Evolutionary conservation across 2,797 vertebrate genomes (phyloP).

Genomic region (Vipera ursinii): DNA sequence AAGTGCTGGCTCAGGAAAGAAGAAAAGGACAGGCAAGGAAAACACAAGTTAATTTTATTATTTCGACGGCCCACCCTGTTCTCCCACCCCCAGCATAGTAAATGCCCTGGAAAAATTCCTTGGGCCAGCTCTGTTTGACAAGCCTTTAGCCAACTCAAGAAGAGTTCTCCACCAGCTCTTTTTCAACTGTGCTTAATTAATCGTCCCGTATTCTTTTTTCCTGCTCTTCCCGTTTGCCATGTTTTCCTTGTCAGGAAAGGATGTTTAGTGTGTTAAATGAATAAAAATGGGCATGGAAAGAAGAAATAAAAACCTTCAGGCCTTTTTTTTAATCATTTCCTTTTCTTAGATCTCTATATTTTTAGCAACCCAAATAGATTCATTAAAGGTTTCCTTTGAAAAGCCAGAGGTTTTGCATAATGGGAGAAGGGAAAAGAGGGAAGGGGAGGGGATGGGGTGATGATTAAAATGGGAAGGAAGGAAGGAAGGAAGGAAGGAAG

Average conservation of each 20-base stretch:
- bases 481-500: neutral
- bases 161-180: conserved; percentile 51
- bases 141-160: conserved; percentile 26
- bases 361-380: conserved; percentile 46
- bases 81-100: neutral
- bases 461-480: neutral
- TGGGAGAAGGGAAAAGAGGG: neutral
- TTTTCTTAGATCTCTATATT: conserved; percentile 50
- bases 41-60: neutral
- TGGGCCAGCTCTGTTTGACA: neutral
- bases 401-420: conserved; percentile 46
- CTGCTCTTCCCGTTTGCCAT: conserved; percentile 53
- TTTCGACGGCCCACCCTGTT: neutral
- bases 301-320: conserved; percentile 32
- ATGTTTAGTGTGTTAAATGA: conserved; percentile 40
- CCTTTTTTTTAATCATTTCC: conserved; percentile 14
- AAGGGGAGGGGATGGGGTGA: neutral
- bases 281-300: neutral
- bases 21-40: conserved; percentile 24
- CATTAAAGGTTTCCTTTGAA: conserved; percentile 46
- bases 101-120: neutral
- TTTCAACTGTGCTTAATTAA: conserved; percentile 48
- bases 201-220: conserved; percentile 37
- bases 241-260: conserved; percentile 47
- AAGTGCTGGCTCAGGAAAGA: conserved; percentile 38